phyloP scores from a whole-genome alignment of 2,888 invertebrate species.

The Seladonia tumulorum region DNA sequence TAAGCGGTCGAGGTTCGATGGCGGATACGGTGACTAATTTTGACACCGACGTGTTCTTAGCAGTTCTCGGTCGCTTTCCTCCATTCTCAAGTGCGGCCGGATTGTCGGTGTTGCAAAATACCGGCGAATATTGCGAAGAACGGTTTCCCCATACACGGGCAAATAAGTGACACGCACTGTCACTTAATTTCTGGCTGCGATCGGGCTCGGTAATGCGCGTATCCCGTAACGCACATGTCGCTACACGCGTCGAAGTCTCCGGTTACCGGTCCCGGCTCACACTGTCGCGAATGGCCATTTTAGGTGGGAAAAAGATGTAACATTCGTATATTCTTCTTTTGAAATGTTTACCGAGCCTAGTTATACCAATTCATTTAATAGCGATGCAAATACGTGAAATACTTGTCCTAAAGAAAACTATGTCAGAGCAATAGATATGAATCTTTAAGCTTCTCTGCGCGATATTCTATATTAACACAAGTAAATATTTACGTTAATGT shows the following conservation, averaged over 20 bases:
- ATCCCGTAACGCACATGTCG: not conserved
- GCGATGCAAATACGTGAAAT: no score
- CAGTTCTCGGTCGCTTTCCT: not conserved
- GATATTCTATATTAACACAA: no score
- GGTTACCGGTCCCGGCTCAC: not conserved
- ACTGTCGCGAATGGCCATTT: no score
- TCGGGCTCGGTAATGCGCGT: not conserved
- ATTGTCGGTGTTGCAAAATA: not conserved
- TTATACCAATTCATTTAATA: no score
- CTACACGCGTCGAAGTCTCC: slow-evolving; percentile 25
- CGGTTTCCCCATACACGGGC: not conserved
- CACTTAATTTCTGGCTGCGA: not conserved
- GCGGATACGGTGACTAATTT: not conserved
- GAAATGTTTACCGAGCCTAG: no score
- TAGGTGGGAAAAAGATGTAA: no score
- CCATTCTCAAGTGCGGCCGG: no score
- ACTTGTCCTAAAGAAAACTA: no score
- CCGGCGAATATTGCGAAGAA: not conserved
- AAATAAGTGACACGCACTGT: slow-evolving; percentile 1
- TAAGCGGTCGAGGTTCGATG: slow-evolving; percentile 1
- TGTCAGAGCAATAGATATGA: no score
- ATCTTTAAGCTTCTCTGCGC: no score
- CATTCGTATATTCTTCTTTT: no score
- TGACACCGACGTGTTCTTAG: not conserved
- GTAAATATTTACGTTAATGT: no score